phyloP scores from a whole-genome alignment of 2,888 invertebrate species.

The Aethes cnicana region DNA sequence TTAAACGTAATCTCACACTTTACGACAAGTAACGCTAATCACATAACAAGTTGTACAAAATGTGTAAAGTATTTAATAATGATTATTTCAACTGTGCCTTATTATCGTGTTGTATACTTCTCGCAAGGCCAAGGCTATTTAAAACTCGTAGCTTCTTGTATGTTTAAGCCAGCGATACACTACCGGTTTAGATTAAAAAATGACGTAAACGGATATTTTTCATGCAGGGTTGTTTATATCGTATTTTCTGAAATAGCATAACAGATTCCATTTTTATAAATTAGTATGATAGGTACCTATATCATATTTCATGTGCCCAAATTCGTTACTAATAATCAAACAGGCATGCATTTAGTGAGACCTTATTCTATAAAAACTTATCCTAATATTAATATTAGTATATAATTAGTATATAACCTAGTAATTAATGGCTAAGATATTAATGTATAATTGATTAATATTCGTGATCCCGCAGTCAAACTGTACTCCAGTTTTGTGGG shows the following conservation, averaged over 20 bases:
- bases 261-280: too few relatives aligned
- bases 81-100: constrained; percentile 55
- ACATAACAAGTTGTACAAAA: background rate
- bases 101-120: constrained; percentile 50
- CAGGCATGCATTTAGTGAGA: too few relatives aligned
- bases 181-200: constrained; percentile 31
- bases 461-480: too few relatives aligned
- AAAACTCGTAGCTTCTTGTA: constrained; percentile 40
- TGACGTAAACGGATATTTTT: constrained; percentile 34
- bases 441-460: too few relatives aligned
- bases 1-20: background rate
- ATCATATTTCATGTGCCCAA: too few relatives aligned
- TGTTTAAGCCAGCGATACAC: constrained; percentile 32
- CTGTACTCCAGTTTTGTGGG: too few relatives aligned
- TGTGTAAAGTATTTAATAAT: background rate
- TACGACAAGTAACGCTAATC: background rate
- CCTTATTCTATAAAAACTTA: too few relatives aligned
- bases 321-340: too few relatives aligned
- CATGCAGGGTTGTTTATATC: constrained; percentile 23
- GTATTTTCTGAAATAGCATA: constrained; percentile 13
- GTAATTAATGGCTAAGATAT: too few relatives aligned
- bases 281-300: too few relatives aligned
- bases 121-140: constrained; percentile 61
- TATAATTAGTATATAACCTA: too few relatives aligned
- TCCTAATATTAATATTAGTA: too few relatives aligned